Evolutionary conservation across 2,797 vertebrate species (phyloP), one percentile per base, ranked within the genome.

Genomic region (Alcedo quadribrachys): DNA sequence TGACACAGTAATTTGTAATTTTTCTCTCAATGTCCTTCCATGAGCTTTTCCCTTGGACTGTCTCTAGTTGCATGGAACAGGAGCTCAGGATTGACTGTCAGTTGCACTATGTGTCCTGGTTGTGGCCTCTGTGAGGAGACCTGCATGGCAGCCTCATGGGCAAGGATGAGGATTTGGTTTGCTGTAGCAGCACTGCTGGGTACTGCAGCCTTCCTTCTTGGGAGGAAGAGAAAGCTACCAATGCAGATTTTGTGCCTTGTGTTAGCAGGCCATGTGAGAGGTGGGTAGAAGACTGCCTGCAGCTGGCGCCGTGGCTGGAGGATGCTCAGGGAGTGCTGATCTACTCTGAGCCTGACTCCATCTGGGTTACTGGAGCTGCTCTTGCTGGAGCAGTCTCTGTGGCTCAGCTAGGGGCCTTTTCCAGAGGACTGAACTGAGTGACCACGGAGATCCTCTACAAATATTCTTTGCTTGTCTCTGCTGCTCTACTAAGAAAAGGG

Each of bases 111-210:
- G 30, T 48, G n/a, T 77, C 42, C 12, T 37, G 9, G 17, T 57
- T 81, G 54, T 6, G 27, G 51, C 15, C 6, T 6, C n/a, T 77
- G 15, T 43, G 51, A 37, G 50, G 24, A 71, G 70, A 71, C 25
- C 18, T 81, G 18, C 0, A 0, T 33, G 28, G 48, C 21, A 57
- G 11, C 54, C 22, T 90, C 4, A 0, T 22, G 37, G 24, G 13
- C 70, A 45, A 48, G 30, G 32, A 61, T 62, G 85, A 85, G 25
- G 42, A 46, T 89, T 74, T 77, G 12, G 8, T 81, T 65, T 86
- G 48, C n/a, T 90, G 4, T 15, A 69, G 82, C 40, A 83, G 32
- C 15, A n/a, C 27, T 89, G 28, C 42, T 33, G 27, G 15, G 17
- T 57, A n/a, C 25, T 78, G 55, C 43, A 67, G 0, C 50, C 15